Evolutionary conservation across 2,797 vertebrate genomes (phyloP), one percentile per base, ranked within the genome.

Genomic region (Yasuhikotakia modesta): DNA sequence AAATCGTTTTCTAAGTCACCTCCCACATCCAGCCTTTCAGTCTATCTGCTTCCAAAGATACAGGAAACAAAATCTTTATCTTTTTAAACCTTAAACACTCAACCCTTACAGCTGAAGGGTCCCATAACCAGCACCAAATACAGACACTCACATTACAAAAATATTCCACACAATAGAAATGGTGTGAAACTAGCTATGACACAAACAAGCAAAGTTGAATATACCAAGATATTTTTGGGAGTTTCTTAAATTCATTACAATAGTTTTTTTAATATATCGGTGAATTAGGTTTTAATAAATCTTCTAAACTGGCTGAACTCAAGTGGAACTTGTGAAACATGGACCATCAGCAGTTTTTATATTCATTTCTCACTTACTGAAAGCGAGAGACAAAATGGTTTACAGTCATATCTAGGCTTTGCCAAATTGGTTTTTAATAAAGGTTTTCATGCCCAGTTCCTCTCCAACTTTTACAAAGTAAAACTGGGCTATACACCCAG

Each of bases 281-380:
- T 5, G 3, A 60, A 69, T 76, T 48, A n/a, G n/a, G n/a, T n/a
- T n/a, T n/a, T n/a, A n/a, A n/a, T 3, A 22, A 69, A 10, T 32
- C n/a, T 4, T 60, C 35, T 13, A 17, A 35, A 69, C 22, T 69
- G 16, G 52, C 74, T 69, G 65, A 69, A 76, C 57, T n/a, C 46
- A 50, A 70, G 66, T 78, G 76, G 67, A 78, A 70, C 75, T 69
- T 60, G 10, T 19, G n/a, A 61, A 52, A 75, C 19, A 52, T 53
- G 57, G 21, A 70, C 53, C 58, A 70, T 70, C 67, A 78, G 76
- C 67, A 78, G 27, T 78, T 78, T 78, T 70, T 70, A 63, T 78
- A 70, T 78, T 78, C 21, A 78, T 22, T 69, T 69, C 24, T 60
- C 30, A 10, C 65, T 76, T 46, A 45, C 21, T 27, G 19, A 50